Percentiles rank a stretch among this genome's conserved stretches.
Evolutionary conservation across 2,888 invertebrate genomes (phyloP).

Genomic region (Nymphalis urticae): DNA sequence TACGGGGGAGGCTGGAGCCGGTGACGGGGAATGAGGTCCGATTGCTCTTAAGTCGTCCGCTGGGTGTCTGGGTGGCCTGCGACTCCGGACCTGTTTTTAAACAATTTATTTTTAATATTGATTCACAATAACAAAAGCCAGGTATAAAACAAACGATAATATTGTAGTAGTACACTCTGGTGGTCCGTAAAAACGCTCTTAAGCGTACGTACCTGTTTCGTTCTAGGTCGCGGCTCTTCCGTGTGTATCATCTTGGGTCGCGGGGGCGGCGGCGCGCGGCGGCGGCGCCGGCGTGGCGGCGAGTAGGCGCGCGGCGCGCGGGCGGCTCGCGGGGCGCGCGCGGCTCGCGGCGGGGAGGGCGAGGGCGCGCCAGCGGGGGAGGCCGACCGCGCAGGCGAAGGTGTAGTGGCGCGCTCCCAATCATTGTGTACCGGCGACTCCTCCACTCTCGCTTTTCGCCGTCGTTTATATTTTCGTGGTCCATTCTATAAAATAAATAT

Average conservation of each 20-base stretch:
- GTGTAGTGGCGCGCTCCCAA: constrained; percentile 35
- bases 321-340: constrained; percentile 35
- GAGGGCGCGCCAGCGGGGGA: constrained; percentile 47
- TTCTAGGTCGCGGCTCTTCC: constrained; percentile 82
- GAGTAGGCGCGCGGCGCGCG: constrained; percentile 53
- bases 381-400: constrained; percentile 47
- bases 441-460: constrained; percentile 85
- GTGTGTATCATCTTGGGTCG: constrained; percentile 91
- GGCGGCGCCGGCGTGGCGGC: constrained; percentile 50
- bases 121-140: too few species aligned
- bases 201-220: constrained; percentile 80
- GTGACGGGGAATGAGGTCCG: constrained; percentile 46
- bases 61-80: constrained; percentile 66
- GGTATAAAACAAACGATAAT: too few species aligned
- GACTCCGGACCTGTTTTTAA: constrained; percentile 48
- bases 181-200: too few species aligned
- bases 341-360: constrained; percentile 47
- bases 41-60: constrained; percentile 72
- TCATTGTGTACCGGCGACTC: constrained; percentile 49
- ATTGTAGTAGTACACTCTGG: neutral
- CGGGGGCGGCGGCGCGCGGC: constrained; percentile 64
- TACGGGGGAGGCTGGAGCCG: constrained; percentile 37
- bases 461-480: constrained; percentile 89
- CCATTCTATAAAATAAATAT: constrained; percentile 76
- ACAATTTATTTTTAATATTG: neutral